A percentile compares a stretch with the other conserved stretches of the same genome.
These are phyloP conservation scores for Teleopsis dalmanni DNA, from an alignment of 1,140 invertebrate genomes.

Conservation along the genomic window DNA sequence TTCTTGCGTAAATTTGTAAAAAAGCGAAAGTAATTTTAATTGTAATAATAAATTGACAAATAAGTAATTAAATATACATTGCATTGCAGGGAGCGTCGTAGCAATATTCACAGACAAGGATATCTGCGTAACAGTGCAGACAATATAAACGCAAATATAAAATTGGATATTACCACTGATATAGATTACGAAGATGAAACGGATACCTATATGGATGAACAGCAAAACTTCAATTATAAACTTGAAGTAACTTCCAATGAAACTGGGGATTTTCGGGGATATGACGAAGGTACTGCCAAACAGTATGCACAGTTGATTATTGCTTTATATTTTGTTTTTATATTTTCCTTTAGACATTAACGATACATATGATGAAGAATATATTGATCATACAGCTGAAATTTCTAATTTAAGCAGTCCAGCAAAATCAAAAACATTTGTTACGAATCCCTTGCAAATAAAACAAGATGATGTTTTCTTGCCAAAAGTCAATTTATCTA, in stretches of 20 bases:
- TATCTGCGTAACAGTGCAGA: not conserved
- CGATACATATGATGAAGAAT: not conserved
- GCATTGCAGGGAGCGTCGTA: not conserved
- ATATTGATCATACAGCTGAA: not conserved
- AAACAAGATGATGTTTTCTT: not conserved
- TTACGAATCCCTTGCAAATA: not conserved
- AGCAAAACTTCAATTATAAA: no score
- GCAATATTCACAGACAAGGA: not conserved
- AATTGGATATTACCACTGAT: not conserved
- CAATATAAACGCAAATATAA: not conserved
- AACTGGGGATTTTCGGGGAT: constrained; percentile 1
- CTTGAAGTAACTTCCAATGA: not conserved
- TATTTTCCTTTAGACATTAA: not conserved
- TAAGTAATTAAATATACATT: not conserved
- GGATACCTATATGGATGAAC: not conserved
- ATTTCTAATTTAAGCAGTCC: not conserved
- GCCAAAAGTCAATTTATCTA: not conserved
- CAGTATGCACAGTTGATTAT: not conserved
- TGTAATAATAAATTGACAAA: not conserved
- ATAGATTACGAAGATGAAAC: not conserved
- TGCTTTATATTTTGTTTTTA: not conserved
- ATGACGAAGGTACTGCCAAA: not conserved
- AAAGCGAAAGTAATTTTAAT: constrained; percentile 16
- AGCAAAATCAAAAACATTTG: not conserved
- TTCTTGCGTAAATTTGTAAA: constrained; percentile 32